Evolutionary conservation across 2,797 vertebrate genomes (phyloP).

Genomic region (Anisognathus igniventris): DNA sequence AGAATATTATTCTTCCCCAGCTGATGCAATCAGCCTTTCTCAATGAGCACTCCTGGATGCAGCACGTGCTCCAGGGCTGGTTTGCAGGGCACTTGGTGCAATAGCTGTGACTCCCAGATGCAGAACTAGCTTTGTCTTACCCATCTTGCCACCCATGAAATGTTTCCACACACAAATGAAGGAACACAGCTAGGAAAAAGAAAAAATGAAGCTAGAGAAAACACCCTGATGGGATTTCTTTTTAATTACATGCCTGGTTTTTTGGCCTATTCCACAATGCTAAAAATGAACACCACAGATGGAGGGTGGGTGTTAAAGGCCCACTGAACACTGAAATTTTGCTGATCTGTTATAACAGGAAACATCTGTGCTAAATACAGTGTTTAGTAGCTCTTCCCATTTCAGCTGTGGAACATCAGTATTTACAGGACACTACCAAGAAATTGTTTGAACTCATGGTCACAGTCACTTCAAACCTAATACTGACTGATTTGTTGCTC

Average conservation of each 20-base stretch:
- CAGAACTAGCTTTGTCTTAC: neutral
- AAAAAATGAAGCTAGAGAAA: neutral
- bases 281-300: neutral
- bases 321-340: neutral
- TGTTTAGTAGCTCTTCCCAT: neutral
- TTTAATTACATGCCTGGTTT: neutral
- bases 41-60: neutral
- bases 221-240: neutral
- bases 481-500: neutral
- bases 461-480: neutral
- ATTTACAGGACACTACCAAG: neutral
- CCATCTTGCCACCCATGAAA: neutral
- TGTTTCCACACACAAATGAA: neutral
- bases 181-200: neutral
- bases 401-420: neutral
- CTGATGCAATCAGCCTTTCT: neutral
- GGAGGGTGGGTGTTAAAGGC: neutral
- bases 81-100: neutral
- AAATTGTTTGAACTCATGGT: neutral
- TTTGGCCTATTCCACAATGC: neutral
- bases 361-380: slow-evolving; percentile 21
- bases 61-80: neutral
- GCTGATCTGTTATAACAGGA: neutral
- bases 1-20: neutral
- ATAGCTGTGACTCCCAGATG: neutral